Conservation (phyloP, 2,797 vertebrate species). For the Acestrorhynchus altus region DNA sequence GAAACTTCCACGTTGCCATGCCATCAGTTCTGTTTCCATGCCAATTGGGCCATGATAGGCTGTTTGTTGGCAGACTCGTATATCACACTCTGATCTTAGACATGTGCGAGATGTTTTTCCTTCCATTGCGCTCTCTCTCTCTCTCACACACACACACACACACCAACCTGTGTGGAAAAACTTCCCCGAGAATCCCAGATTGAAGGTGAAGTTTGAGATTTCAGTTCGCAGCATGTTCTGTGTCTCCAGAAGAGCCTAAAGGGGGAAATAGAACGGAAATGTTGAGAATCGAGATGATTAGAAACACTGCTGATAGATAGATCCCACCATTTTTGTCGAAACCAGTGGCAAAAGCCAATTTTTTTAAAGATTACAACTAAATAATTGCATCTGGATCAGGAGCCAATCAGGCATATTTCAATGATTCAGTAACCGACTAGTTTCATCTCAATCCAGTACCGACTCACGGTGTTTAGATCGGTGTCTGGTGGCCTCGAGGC, state of each 20-base stretch:
- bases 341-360: too few relatives aligned
- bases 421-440: too few relatives aligned
- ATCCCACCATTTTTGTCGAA: too few relatives aligned
- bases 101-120: constrained; percentile 37
- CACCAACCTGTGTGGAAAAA: constrained; percentile 97
- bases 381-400: too few relatives aligned
- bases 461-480: too few relatives aligned
- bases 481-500: too few relatives aligned
- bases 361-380: background rate
- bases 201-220: constrained; percentile 99
- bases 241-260: constrained; percentile 93
- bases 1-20: constrained; percentile 40
- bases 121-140: too few relatives aligned
- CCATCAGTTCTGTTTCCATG: constrained; percentile 48
- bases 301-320: background rate
- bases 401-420: too few relatives aligned
- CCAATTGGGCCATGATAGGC: constrained; percentile 52
- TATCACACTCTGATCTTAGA: constrained; percentile 11
- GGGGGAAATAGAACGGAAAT: constrained; percentile 13
- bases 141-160: background rate
- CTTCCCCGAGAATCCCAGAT: constrained; percentile 99
- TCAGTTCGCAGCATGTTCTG: constrained; percentile 94
- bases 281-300: background rate
- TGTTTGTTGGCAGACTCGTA: constrained; percentile 53
- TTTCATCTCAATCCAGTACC: too few relatives aligned